Evolutionary conservation across 2,113 vertebrate genomes (phyloP).

Genomic region (Cnemophilus loriae): DNA sequence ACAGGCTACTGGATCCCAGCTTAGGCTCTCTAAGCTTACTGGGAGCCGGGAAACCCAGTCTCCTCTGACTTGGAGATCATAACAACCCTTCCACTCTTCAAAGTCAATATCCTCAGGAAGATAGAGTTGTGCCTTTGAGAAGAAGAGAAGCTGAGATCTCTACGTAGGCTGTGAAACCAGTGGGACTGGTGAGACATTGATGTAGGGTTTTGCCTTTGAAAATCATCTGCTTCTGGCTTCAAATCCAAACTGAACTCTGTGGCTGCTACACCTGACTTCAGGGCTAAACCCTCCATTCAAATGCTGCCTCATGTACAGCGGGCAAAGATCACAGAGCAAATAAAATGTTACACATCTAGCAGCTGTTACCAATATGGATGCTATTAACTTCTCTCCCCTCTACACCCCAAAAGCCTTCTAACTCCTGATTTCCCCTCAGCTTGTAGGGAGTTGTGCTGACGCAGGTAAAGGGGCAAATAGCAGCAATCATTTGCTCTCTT

Average conservation of each 20-base stretch:
- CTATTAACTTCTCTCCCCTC: background rate
- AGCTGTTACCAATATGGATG: background rate
- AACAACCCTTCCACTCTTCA: background rate
- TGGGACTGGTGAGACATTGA: background rate
- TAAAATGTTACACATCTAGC: background rate
- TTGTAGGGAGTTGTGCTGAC: background rate
- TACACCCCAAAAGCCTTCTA: background rate
- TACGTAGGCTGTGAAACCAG: background rate
- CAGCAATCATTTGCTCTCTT: background rate
- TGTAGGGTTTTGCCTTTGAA: background rate
- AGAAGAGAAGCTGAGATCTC: background rate
- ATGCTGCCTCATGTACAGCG: background rate
- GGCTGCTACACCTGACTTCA: background rate
- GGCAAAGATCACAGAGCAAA: constrained; percentile 6
- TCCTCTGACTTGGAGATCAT: background rate
- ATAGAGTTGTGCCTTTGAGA: background rate
- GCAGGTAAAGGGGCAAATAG: background rate
- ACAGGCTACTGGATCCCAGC: background rate
- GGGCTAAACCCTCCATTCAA: background rate
- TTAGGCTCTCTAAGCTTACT: background rate
- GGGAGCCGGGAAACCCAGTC: background rate
- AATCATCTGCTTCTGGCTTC: background rate
- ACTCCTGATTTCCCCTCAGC: background rate
- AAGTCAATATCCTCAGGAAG: background rate
- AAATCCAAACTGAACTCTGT: background rate